Evolutionary conservation across 2,888 invertebrate genomes (phyloP), one percentile per base, ranked within the genome.

Genomic region (Cheiracanthium punctorium): DNA sequence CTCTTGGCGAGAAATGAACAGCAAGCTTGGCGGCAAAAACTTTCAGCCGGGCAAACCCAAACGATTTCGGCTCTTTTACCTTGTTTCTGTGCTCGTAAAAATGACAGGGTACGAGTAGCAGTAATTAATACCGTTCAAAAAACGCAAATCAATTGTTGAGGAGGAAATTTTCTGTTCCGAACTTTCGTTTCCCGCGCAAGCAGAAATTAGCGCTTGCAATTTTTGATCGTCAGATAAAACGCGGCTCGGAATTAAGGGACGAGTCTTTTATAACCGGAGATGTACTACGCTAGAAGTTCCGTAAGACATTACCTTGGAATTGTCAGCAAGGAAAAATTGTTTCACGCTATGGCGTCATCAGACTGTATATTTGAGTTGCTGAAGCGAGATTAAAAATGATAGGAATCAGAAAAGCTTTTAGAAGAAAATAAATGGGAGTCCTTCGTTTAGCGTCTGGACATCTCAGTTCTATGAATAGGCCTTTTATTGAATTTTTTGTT

Each of bases 51-150:
- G 75, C 41, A 82, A 82, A 67, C 82, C 82, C 10, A 29, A 52
- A 29, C 28, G n/a, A 24, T 30, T 12, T 33, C 29, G 70, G 1
- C 20, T 5, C 37, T 70, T 41, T 69, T 17, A 41, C 58, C 69
- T 75, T 58, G 70, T 75, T 82, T 70, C 64, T 41, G 29, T 70
- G 52, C 58, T 17, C 41, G n/a, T n/a, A n/a, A 82, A 82, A 37
- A 82, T 82, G 75, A 82, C 67, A 75, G 82, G 75, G 75, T 81
- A 70, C 37, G 37, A 10, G 37, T 17, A 5, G 14, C 41, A 37
- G 52, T 82, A 82, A 82, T 82, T 82, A 82, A 75, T 82, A 65
- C 75, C 41, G 75, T 75, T 69, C 32, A 41, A 70, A 41, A 70
- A 37, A 41, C 82, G 37, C 70, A 37, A 58, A 82, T 32, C 74